Evolutionary conservation across 2,113 vertebrate species (phyloP), one percentile per base, ranked within the genome.

Genomic region (Ramphastos sulfuratus): DNA sequence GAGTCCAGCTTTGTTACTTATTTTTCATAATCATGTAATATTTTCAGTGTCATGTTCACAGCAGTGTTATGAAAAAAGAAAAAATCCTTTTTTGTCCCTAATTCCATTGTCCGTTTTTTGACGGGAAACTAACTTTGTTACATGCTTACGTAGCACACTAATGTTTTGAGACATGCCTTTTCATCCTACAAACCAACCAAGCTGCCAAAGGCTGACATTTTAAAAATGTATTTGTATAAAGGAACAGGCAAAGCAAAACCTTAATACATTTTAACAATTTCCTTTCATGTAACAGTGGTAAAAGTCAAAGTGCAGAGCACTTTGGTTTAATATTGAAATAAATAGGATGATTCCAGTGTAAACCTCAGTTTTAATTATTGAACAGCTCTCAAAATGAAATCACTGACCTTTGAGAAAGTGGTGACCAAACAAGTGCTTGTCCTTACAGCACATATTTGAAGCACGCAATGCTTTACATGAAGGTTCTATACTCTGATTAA

Each of bases 331-430:
- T 69, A 87, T 56, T 91, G 84, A 85, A 94, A 91, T 90, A 92
- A 91, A 90, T 56, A 81, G 52, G 39, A 90, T 88, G 74, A 87
- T 78, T 89, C 48, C 61, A 77, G 77, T 76, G 83, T 90, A 88
- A 96, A 84, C 66, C 16, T 92, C 75, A 90, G 66, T 66, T 96
- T 96, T 96, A 97, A 96, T 97, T 93, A 97, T 96, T 97, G 93
- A 97, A 95, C 85, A 77, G 63, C 66, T 94, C 82, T 94, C 50
- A 81, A 55, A 95, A 93, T 87, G 66, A 92, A 93, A 81, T 88
- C 87, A 95, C 58, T 94, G 87, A 95, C 92, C 93, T 95, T 93
- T 97, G 93, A 85, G 75, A 96, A 95, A 79, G 91, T 71, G 89
- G 69, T 96, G 90, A 94, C 95, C 91, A 90, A 95, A 74, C 70